phyloP scores from a whole-genome alignment of 2,113 vertebrate species.

The Lasiurus cinereus region DNA sequence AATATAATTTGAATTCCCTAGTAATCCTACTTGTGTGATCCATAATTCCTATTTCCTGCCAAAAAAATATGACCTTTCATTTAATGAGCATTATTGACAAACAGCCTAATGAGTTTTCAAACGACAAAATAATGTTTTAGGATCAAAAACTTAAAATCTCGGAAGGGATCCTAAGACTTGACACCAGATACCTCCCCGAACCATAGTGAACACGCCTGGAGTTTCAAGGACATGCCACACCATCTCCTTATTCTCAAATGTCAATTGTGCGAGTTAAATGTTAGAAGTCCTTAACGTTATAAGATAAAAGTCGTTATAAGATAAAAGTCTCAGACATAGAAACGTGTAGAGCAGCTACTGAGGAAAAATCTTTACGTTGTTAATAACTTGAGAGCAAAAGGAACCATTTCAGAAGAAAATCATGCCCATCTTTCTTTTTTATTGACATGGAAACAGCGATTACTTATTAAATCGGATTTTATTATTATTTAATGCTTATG shows the following conservation, averaged over 20 bases:
- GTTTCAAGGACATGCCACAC: conserved; percentile 36
- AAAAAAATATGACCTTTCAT: conserved; percentile 45
- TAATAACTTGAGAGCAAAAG: conserved; percentile 60
- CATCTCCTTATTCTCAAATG: conserved; percentile 48
- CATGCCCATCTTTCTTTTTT: conserved; percentile 16
- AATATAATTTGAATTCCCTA: conserved; percentile 49
- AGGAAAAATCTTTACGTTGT: conserved; percentile 56
- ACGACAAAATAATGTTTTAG: conserved; percentile 27
- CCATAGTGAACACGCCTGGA: background rate
- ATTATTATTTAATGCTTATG: conserved; percentile 36
- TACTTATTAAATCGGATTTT: background rate
- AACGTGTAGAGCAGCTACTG: background rate
- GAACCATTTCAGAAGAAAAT: conserved; percentile 40
- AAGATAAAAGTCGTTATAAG: conserved; percentile 56
- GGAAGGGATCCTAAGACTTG: background rate
- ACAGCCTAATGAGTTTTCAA: conserved; percentile 57
- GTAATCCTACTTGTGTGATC: background rate
- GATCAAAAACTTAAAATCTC: background rate
- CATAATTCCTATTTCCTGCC: conserved; percentile 60
- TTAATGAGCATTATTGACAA: conserved; percentile 64
- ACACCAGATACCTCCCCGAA: background rate
- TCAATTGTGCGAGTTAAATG: background rate
- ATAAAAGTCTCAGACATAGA: conserved; percentile 53
- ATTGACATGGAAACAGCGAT: background rate
- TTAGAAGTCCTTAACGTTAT: conserved; percentile 40